A percentile compares a stretch with the other conserved stretches of the same genome.
Evolutionary conservation across 2,113 vertebrate species (phyloP).

Genomic region (Falcunculus frontatus): DNA sequence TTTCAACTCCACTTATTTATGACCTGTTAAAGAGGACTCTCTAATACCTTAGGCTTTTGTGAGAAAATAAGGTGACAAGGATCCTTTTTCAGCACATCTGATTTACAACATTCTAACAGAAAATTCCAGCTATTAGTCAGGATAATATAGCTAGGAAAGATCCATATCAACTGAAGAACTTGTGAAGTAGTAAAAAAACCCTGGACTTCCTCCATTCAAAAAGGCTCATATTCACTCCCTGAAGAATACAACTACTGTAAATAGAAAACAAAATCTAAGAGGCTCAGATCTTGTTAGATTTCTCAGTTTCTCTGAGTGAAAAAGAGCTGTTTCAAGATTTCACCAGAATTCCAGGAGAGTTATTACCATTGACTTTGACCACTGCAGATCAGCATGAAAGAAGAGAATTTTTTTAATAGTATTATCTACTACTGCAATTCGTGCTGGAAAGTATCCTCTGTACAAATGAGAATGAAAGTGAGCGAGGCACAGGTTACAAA

Average conservation of each 20-base stretch:
- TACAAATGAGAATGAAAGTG: not conserved
- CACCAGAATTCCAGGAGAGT: not conserved
- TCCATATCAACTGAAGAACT: not conserved
- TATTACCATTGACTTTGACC: not conserved
- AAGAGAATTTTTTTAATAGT: not conserved
- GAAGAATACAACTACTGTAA: not conserved
- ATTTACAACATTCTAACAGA: not conserved
- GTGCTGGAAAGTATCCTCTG: not conserved
- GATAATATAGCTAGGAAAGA: not conserved
- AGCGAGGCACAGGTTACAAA: not conserved
- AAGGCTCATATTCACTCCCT: not conserved
- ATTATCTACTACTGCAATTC: not conserved
- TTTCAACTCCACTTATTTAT: not conserved
- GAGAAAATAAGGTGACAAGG: not conserved
- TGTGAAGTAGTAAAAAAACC: fast-evolving
- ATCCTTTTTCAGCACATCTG: not conserved
- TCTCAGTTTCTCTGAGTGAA: not conserved
- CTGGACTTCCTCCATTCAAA: not conserved
- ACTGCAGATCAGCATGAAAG: not conserved
- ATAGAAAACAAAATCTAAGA: not conserved
- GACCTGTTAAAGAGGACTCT: not conserved
- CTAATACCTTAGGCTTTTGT: not conserved
- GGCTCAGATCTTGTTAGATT: not conserved
- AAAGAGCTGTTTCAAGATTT: not conserved
- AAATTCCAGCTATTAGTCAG: not conserved